phyloP scores from a whole-genome alignment of 1,140 invertebrate genomes.

The Gryon sp. region DNA sequence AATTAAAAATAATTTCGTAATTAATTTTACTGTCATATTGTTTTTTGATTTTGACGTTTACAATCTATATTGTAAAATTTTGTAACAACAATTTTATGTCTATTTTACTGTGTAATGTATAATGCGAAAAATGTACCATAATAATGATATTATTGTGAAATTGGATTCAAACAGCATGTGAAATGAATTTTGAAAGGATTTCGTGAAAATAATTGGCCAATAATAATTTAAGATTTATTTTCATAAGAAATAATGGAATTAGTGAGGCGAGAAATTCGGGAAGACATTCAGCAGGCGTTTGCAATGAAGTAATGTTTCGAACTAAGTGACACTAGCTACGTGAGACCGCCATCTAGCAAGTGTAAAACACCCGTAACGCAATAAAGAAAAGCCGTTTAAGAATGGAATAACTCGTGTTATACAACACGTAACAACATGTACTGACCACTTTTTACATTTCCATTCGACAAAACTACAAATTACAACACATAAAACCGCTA shows the following conservation, averaged over 20 bases:
- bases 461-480: slow-evolving; percentile 8
- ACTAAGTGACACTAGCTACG: slow-evolving; percentile 45
- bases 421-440: slow-evolving; percentile 26
- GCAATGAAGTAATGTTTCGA: slow-evolving; percentile 27
- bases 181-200: not conserved
- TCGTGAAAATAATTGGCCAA: not conserved
- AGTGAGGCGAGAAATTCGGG: slow-evolving; percentile 6
- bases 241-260: not conserved
- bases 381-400: slow-evolving; percentile 42
- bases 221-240: not conserved
- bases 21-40: too few relatives aligned
- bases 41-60: too few relatives aligned
- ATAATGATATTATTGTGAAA: too few relatives aligned
- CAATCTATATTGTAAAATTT: too few relatives aligned
- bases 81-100: too few relatives aligned
- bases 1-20: too few relatives aligned
- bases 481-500: slow-evolving; percentile 1
- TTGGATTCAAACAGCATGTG: not conserved
- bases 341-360: slow-evolving; percentile 46
- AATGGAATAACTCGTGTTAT: slow-evolving; percentile 32
- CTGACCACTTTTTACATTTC: slow-evolving; percentile 32
- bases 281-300: slow-evolving; percentile 39
- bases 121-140: too few relatives aligned
- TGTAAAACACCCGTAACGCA: slow-evolving; percentile 35
- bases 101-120: too few relatives aligned